phyloP scores from a whole-genome alignment of 2,113 vertebrate species.

The Psilopsiagon aymara region DNA sequence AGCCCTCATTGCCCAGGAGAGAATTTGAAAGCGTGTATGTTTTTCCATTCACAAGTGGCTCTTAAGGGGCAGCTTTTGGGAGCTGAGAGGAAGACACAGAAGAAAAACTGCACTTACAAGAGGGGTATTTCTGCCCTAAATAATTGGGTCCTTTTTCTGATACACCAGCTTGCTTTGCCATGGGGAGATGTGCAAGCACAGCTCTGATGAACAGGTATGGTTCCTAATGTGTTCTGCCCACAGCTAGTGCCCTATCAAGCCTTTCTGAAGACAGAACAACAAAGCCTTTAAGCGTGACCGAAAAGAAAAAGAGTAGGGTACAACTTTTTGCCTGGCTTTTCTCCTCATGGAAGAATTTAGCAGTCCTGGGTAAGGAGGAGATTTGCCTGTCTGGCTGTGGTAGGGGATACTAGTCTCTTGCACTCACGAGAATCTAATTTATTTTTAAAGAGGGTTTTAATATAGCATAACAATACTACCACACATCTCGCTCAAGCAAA shows the following conservation, averaged over 20 bases:
- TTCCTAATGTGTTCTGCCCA: not conserved
- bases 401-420: not conserved
- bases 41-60: not conserved
- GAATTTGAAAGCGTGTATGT: constrained; percentile 30
- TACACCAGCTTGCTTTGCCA: not conserved
- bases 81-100: not conserved
- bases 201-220: not conserved
- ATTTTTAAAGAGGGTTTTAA: constrained; percentile 66
- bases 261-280: not conserved
- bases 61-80: constrained; percentile 11
- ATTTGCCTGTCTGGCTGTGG: not conserved
- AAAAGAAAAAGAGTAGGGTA: not conserved
- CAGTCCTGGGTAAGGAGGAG: not conserved
- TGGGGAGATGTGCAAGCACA: not conserved
- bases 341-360: not conserved
- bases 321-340: not conserved
- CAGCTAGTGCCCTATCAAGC: not conserved
- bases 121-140: not conserved
- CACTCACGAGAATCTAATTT: constrained; percentile 42
- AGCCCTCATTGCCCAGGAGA: constrained; percentile 8
- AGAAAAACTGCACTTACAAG: not conserved
- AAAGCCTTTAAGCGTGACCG: not conserved
- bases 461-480: constrained; percentile 56
- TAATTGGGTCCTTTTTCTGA: not conserved
- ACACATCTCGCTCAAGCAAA: constrained; percentile 66